Evolutionary conservation across 1,140 invertebrate genomes (phyloP).

Genomic region (Drosophila pseudoananassae): DNA sequence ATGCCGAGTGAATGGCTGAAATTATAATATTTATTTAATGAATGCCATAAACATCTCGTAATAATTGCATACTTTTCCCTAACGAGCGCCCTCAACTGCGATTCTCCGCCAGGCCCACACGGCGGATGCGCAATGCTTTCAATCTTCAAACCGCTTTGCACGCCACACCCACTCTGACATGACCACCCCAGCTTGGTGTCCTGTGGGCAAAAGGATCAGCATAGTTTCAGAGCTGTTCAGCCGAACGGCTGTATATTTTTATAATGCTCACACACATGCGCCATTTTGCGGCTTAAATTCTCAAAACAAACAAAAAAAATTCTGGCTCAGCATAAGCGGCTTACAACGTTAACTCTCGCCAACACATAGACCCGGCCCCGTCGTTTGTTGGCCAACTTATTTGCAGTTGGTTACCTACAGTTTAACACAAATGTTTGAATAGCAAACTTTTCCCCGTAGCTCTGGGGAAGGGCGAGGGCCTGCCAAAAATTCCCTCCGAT

Average conservation of each 20-base stretch:
- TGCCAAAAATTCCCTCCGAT: slow-evolving; percentile 26
- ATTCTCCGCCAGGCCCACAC: background rate
- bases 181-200: background rate
- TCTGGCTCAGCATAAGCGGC: slow-evolving; percentile 72
- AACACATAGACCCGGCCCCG: slow-evolving; percentile 25
- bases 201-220: slow-evolving; percentile 38
- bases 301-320: slow-evolving; percentile 72
- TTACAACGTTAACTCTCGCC: slow-evolving; percentile 72
- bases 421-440: slow-evolving; percentile 76
- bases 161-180: background rate
- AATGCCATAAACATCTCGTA: slow-evolving; percentile 63
- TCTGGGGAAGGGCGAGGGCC: background rate
- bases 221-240: slow-evolving; percentile 28
- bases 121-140: slow-evolving; percentile 1
- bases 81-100: slow-evolving; percentile 22
- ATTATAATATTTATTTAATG: slow-evolving; percentile 81
- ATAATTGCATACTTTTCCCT: slow-evolving; percentile 50
- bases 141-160: background rate
- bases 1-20: slow-evolving; percentile 59
- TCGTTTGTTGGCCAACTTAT: slow-evolving; percentile 60
- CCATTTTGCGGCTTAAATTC: slow-evolving; percentile 78
- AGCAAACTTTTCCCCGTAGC: slow-evolving; percentile 45
- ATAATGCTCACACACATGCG: slow-evolving; percentile 66
- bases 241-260: slow-evolving; percentile 55
- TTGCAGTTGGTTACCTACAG: slow-evolving; percentile 77